phyloP scores from a whole-genome alignment of 1,140 invertebrate species.

The Maconellicoccus hirsutus region DNA sequence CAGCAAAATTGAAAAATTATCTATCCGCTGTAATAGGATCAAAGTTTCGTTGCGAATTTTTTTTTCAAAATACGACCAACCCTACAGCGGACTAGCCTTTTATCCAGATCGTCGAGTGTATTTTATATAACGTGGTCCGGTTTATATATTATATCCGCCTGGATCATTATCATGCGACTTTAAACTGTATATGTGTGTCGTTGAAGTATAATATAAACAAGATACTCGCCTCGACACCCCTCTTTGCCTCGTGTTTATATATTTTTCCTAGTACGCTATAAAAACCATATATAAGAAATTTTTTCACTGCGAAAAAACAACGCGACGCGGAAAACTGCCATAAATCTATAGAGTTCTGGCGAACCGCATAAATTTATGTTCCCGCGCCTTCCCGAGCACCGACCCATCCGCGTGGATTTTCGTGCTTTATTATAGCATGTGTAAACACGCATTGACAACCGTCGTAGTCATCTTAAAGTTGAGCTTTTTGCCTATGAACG shows the following conservation, averaged over 20 bases:
- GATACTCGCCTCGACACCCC: background rate
- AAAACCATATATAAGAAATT: background rate
- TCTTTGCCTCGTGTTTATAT: too few species aligned
- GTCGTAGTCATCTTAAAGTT: too few species aligned
- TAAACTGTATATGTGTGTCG: conserved; percentile 13
- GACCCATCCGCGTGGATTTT: too few species aligned
- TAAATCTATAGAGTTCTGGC: background rate
- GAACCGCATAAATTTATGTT: conserved; percentile 17
- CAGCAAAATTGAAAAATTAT: conserved; percentile 16
- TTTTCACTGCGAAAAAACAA: background rate
- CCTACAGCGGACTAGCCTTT: background rate
- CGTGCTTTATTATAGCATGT: background rate
- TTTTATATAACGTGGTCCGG: background rate
- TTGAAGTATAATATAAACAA: conserved; percentile 15
- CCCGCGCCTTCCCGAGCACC: too few species aligned
- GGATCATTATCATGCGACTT: conserved; percentile 15
- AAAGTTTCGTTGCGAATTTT: conserved; percentile 14
- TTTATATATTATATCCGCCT: background rate
- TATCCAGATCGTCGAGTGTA: background rate
- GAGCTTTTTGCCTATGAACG: too few species aligned
- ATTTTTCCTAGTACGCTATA: background rate
- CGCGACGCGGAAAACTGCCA: background rate
- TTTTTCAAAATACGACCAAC: background rate
- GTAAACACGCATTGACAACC: background rate
- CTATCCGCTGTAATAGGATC: conserved; percentile 13